Conservation (phyloP, 2,888 invertebrate genomes). For the Aricia artaxerxes region DNA sequence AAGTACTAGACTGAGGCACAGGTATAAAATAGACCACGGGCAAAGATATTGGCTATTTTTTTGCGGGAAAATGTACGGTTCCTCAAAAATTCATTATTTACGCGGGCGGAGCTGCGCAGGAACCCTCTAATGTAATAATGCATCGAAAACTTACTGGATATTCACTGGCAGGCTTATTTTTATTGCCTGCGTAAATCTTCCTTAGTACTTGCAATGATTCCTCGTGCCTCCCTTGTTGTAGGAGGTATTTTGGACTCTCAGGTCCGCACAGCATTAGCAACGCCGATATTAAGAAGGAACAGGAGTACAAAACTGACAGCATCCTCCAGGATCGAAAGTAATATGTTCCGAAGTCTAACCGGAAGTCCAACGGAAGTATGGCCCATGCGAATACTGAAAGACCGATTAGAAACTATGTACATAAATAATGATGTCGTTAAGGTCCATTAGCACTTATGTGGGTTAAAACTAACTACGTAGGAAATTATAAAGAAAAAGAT, state of each 20-base stretch:
- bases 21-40: too few relatives aligned
- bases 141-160: constrained; percentile 67
- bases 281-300: constrained; percentile 81
- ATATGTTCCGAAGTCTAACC: constrained; percentile 70
- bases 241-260: constrained; percentile 89
- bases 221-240: constrained; percentile 82
- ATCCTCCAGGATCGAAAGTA: constrained; percentile 87
- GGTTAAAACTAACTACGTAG: too few relatives aligned
- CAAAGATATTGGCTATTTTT: too few relatives aligned
- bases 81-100: too few relatives aligned
- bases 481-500: too few relatives aligned
- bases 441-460: not conserved
- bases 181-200: constrained; percentile 78
- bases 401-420: not conserved
- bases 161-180: constrained; percentile 58
- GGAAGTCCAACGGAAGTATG: constrained; percentile 81
- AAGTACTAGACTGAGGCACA: too few relatives aligned
- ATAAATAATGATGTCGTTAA: not conserved
- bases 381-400: constrained; percentile 83
- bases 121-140: too few relatives aligned
- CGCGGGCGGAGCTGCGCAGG: too few relatives aligned
- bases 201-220: constrained; percentile 83
- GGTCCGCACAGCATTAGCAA: constrained; percentile 80
- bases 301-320: constrained; percentile 82
- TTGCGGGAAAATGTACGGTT: too few relatives aligned